phyloP scores from a whole-genome alignment of 1,140 invertebrate species.

The Saccostrea cuccullata region DNA sequence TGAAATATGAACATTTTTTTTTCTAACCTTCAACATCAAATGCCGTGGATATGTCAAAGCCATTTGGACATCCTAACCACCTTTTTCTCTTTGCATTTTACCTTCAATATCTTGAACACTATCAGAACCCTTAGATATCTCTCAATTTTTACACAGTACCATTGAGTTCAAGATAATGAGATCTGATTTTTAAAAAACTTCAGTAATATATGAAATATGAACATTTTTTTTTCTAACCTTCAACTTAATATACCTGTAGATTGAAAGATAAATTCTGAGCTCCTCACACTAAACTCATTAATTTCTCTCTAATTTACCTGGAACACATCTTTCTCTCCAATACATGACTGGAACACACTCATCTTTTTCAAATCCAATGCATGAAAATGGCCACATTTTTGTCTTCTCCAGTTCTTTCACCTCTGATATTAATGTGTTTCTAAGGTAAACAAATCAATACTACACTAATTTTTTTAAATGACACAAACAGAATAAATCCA shows the following conservation, averaged over 20 bases:
- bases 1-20: neutral
- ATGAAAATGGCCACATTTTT: constrained; percentile 71
- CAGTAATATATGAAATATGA: neutral
- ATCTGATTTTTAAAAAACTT: no score
- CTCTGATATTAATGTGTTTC: constrained; percentile 59
- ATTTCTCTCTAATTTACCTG: no score
- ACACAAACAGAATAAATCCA: no score
- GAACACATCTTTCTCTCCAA: no score
- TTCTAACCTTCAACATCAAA: neutral
- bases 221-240: neutral
- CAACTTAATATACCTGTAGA: neutral
- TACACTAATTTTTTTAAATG: no score
- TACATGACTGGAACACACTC: no score
- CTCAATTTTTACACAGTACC: no score
- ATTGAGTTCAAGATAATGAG: no score
- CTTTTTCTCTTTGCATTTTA: neutral
- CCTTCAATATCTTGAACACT: neutral
- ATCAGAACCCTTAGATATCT: no score
- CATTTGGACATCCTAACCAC: no score
- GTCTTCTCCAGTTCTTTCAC: constrained; percentile 63
- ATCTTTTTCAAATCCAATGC: constrained; percentile 65
- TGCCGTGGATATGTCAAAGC: no score
- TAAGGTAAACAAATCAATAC: constrained; percentile 37
- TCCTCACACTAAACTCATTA: no score
- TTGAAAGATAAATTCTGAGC: neutral